Evolutionary conservation across 2,888 invertebrate species (phyloP).

Genomic region (Mesoligia furuncula): DNA sequence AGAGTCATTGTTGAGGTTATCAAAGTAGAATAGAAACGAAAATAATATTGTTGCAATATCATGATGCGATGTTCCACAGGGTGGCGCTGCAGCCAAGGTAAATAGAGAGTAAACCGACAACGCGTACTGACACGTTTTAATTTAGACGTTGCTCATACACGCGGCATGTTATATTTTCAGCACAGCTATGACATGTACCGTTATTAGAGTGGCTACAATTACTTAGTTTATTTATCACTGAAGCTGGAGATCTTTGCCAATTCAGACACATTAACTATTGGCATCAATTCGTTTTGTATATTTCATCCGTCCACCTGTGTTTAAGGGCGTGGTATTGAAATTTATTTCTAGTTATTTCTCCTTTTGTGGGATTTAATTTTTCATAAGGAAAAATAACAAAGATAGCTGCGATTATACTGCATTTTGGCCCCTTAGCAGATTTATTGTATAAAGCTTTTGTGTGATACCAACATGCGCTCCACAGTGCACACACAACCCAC

Average conservation of each 20-base stretch:
- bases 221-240: slow-evolving; percentile 65
- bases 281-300: slow-evolving; percentile 60
- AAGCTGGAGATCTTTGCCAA: slow-evolving; percentile 68
- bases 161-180: slow-evolving; percentile 81
- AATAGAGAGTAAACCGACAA: slow-evolving; percentile 73
- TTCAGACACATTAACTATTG: slow-evolving; percentile 64
- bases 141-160: slow-evolving; percentile 76
- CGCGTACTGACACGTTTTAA: slow-evolving; percentile 74
- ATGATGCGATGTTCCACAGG: slow-evolving; percentile 84
- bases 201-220: slow-evolving; percentile 74
- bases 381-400: slow-evolving; percentile 52
- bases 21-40: slow-evolving; percentile 56
- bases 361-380: slow-evolving; percentile 14
- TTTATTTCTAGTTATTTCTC: slow-evolving; percentile 47
- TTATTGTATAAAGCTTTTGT: slow-evolving; percentile 69
- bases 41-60: slow-evolving; percentile 71
- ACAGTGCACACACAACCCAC: slow-evolving; percentile 61
- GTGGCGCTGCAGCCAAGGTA: slow-evolving; percentile 89
- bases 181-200: slow-evolving; percentile 76
- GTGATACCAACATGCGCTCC: slow-evolving; percentile 62
- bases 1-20: slow-evolving; percentile 4
- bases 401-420: slow-evolving; percentile 45
- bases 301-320: slow-evolving; percentile 50
- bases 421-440: slow-evolving; percentile 61
- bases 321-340: slow-evolving; percentile 44